phyloP scores from a whole-genome alignment of 2,797 vertebrate genomes.

The Melanotaenia nigrans region DNA sequence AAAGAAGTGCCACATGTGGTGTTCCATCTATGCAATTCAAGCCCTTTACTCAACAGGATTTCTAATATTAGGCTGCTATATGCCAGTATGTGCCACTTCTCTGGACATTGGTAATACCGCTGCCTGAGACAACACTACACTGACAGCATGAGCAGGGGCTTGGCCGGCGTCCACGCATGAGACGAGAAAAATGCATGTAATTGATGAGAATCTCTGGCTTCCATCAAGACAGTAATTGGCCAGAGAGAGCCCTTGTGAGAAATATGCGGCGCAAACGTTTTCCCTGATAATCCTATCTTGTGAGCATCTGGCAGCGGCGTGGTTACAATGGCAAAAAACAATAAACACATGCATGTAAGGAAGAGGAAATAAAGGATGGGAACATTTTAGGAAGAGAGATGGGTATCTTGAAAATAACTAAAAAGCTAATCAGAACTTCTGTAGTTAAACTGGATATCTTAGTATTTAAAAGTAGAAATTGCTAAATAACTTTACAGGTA shows the following conservation, averaged over 20 bases:
- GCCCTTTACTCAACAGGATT: slow-evolving; percentile 49
- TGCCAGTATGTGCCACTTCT: slow-evolving; percentile 64
- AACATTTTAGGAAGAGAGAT: slow-evolving; percentile 32
- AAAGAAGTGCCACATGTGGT: slow-evolving; percentile 59
- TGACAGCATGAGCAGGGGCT: slow-evolving; percentile 69
- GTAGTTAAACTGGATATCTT: neutral
- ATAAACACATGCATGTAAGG: slow-evolving; percentile 69
- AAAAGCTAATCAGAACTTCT: neutral
- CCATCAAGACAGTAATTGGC: slow-evolving; percentile 80
- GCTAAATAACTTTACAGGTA: neutral
- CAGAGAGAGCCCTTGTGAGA: slow-evolving; percentile 80
- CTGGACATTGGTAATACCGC: slow-evolving; percentile 56
- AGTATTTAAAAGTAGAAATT: neutral
- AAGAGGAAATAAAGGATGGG: slow-evolving; percentile 61
- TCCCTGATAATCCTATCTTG: slow-evolving; percentile 80
- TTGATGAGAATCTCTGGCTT: slow-evolving; percentile 83
- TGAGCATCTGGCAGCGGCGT: slow-evolving; percentile 75
- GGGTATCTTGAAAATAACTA: slow-evolving; percentile 11
- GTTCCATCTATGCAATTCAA: slow-evolving; percentile 58
- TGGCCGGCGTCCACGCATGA: slow-evolving; percentile 72
- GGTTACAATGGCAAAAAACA: slow-evolving; percentile 73
- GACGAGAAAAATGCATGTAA: slow-evolving; percentile 80
- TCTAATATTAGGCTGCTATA: slow-evolving; percentile 50
- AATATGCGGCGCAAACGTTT: slow-evolving; percentile 79
- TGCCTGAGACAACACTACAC: slow-evolving; percentile 68